Percentiles rank a stretch among this genome's conserved stretches.
Conservation (phyloP, 2,888 invertebrate genomes). For the Troides helena region DNA sequence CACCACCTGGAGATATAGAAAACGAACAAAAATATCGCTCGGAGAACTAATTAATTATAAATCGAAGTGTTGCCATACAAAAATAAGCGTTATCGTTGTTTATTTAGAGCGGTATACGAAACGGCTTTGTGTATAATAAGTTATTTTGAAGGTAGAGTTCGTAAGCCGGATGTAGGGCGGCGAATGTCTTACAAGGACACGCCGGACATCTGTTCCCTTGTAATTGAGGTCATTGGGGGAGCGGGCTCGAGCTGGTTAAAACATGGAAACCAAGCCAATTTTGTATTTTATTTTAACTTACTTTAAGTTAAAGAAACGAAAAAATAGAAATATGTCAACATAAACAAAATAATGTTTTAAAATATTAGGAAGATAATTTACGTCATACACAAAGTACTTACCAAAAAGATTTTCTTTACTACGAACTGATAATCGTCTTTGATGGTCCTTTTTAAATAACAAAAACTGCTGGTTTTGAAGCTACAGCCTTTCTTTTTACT, state of each 20-base stretch:
- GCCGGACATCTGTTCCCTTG: conserved; percentile 53
- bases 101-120: background rate
- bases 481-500: too few relatives aligned
- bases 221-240: conserved; percentile 48
- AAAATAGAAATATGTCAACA: too few relatives aligned
- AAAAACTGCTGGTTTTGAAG: too few relatives aligned
- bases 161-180: conserved; percentile 58
- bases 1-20: background rate
- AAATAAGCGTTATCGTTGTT: background rate
- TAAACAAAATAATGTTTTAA: too few relatives aligned
- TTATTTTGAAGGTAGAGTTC: conserved; percentile 32
- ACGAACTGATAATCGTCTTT: too few relatives aligned
- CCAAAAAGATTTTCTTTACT: too few relatives aligned
- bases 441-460: too few relatives aligned
- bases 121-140: background rate
- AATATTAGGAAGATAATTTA: too few relatives aligned
- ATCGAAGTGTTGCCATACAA: background rate
- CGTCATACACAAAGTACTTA: too few relatives aligned
- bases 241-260: conserved; percentile 29
- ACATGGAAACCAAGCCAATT: background rate
- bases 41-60: background rate
- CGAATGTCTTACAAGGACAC: conserved; percentile 56
- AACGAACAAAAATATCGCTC: background rate
- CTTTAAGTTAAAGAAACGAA: background rate
- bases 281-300: background rate